Percentiles rank a stretch among this genome's conserved stretches.
These are phyloP conservation scores for Neopelma chrysocephalum DNA, from an alignment of 2,797 vertebrate genomes.

Conservation along the genomic window DNA sequence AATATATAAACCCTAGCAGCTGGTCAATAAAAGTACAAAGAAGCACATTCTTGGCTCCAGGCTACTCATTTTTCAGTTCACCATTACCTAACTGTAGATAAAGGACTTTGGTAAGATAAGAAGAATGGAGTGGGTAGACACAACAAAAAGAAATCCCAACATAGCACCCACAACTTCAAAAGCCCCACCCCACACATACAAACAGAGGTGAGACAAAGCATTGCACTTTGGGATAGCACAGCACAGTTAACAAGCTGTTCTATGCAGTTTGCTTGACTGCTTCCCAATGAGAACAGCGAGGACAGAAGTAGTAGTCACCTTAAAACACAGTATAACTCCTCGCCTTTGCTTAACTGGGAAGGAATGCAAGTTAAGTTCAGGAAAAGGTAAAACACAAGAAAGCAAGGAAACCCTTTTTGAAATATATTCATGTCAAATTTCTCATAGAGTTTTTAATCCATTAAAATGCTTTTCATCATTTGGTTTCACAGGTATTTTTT, in stretches of 20 bases:
- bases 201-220: neutral
- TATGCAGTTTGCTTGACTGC: neutral
- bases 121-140: neutral
- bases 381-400: neutral
- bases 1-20: neutral
- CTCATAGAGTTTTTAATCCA: neutral
- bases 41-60: neutral
- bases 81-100: neutral
- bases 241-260: neutral
- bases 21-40: neutral
- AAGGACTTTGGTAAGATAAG: neutral
- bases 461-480: neutral
- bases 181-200: neutral
- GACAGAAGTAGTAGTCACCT: neutral
- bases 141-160: neutral
- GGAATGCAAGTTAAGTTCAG: neutral
- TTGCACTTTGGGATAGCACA: neutral
- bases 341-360: neutral
- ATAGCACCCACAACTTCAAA: neutral
- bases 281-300: neutral
- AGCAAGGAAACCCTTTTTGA: neutral
- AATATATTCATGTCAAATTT: neutral
- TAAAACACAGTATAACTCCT: neutral
- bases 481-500: neutral
- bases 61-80: neutral